A percentile compares a stretch with the other conserved stretches of the same genome.
Conservation (phyloP, 2,888 invertebrate genomes). For the Taphrorychus bicolor region DNA sequence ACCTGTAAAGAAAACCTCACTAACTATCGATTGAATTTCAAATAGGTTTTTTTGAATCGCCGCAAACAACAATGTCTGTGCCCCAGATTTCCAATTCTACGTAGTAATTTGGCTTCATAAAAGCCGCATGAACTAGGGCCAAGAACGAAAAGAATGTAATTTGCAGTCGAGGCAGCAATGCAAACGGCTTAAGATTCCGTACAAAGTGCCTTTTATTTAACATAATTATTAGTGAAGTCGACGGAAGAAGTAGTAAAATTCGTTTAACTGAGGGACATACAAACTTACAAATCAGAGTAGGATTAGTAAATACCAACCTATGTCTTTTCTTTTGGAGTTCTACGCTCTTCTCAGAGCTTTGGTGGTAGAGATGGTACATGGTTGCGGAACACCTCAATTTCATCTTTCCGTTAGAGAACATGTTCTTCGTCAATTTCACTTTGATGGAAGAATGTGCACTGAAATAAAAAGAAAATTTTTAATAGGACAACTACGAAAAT, state of each 20-base stretch:
- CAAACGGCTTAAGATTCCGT: neutral
- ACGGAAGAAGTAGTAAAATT: neutral
- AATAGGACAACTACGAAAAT: neutral
- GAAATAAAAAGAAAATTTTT: conserved; percentile 31
- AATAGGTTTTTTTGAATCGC: no score
- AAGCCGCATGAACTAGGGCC: neutral
- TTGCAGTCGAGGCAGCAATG: conserved; percentile 6
- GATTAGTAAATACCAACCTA: conserved; percentile 20
- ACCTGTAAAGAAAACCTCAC: conserved; percentile 12
- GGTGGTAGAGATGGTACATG: conserved; percentile 71
- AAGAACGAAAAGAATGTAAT: conserved; percentile 10
- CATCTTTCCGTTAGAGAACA: conserved; percentile 53
- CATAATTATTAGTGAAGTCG: neutral
- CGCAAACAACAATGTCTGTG: no score
- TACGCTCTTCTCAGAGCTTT: conserved; percentile 71
- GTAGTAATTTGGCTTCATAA: neutral
- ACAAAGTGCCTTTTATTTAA: neutral
- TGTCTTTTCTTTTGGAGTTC: conserved; percentile 62
- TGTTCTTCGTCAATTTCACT: conserved; percentile 51
- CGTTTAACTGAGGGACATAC: neutral
- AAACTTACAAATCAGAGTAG: neutral
- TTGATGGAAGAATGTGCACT: conserved; percentile 54
- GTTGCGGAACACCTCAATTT: conserved; percentile 71
- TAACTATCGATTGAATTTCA: neutral
- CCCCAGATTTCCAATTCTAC: neutral